phyloP scores from a whole-genome alignment of 2,888 invertebrate species.

The Heteropelma amictum region DNA sequence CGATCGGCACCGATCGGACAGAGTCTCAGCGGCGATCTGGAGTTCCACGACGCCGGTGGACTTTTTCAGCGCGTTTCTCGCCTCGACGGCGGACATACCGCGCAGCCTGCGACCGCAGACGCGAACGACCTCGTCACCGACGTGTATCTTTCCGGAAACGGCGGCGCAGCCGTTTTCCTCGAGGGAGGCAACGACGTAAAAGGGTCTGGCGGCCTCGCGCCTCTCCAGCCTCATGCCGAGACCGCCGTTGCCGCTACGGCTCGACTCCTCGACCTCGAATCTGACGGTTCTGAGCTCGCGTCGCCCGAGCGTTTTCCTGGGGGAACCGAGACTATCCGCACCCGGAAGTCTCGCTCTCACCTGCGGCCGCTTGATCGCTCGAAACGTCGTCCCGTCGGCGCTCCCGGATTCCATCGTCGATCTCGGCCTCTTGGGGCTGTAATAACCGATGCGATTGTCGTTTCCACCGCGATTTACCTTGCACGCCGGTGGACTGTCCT shows the following conservation, averaged over 20 bases:
- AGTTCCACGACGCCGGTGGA: constrained; percentile 70
- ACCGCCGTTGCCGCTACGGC: constrained; percentile 67
- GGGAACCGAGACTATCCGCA: background rate
- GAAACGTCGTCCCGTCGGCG: background rate
- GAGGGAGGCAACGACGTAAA: constrained; percentile 70
- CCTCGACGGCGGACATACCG: constrained; percentile 75
- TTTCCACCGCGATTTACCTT: constrained; percentile 55
- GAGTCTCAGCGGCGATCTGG: constrained; percentile 72
- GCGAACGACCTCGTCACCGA: constrained; percentile 81
- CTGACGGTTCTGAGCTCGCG: constrained; percentile 72
- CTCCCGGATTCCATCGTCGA: constrained; percentile 64
- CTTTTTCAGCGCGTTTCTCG: constrained; percentile 66
- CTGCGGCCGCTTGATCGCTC: constrained; percentile 56
- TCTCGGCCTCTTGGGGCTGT: constrained; percentile 70
- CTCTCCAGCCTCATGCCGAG: constrained; percentile 70
- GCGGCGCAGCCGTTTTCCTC: constrained; percentile 69
- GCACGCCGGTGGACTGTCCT: constrained; percentile 72
- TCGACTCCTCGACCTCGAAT: constrained; percentile 61
- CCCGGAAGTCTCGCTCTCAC: constrained; percentile 19
- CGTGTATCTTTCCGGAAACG: constrained; percentile 77
- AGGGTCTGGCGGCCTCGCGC: constrained; percentile 70
- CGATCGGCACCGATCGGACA: too few species aligned
- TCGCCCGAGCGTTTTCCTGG: constrained; percentile 59
- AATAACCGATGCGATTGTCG: constrained; percentile 60
- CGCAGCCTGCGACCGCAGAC: constrained; percentile 80